Evolutionary conservation across 2,797 vertebrate genomes (phyloP), one percentile per base, ranked within the genome.

Genomic region (Channallabes apus): DNA sequence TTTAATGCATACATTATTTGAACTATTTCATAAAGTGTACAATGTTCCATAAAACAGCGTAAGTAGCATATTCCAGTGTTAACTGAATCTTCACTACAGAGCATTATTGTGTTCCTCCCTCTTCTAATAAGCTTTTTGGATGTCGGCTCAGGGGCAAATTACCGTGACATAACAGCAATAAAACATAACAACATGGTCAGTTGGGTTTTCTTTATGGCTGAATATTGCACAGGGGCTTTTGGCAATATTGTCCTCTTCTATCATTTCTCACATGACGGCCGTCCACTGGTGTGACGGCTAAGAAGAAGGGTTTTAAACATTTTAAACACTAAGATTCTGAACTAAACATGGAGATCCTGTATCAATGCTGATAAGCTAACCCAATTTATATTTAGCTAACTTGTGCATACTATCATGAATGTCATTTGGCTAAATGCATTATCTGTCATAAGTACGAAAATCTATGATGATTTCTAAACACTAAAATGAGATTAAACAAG

Each of bases 171-270:
- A 86, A 84, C 86, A 68, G 81, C 83, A 88, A 86, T 88, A 88
- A 88, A 86, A 83, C 88, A 85, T 58, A 78, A 84, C 73, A 82
- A 80, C 68, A 29, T 62, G 68, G 67, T 68, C 80, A 86, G 75
- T 71, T 79, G 73, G 84, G 83, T 76, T 86, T 84, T 73, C 82
- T 85, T 58, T 64, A 29, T 84, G 51, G 65, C 82, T 84, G 27
- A 59, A 86, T 85, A 82, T 80, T 59, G 82, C 41, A 81, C 81
- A 17, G 54, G 76, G 65, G 71, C 62, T 76, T 51, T 82, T 62
- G 67, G 67, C 68, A 29, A 76, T 87, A 87, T 89, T 87, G 86
- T 80, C 71, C 88, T 82, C 81, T 77, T 89, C 82, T 79, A 83
- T 89, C 88, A 89, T 89, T 76, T 59, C 27, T 41, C 59, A 38